A percentile compares a stretch with the other conserved stretches of the same genome.
Evolutionary conservation across 2,113 vertebrate species (phyloP).

Genomic region (Heteronetta atricapilla): DNA sequence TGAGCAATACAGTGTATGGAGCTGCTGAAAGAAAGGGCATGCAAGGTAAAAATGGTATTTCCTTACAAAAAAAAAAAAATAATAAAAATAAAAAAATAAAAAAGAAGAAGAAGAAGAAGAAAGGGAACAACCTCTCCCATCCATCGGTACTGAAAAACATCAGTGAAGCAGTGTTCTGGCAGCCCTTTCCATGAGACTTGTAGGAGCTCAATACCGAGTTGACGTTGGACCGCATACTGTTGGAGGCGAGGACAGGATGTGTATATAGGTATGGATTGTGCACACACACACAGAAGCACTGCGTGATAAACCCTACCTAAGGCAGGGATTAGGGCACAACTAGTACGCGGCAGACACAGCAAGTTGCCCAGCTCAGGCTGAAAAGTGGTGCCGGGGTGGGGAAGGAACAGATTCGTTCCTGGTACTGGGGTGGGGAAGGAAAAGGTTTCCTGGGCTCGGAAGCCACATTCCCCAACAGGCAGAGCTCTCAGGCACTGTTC

Average conservation of each 20-base stretch:
- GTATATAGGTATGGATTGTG: fast-evolving
- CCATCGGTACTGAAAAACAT: not conserved
- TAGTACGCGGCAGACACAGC: not conserved
- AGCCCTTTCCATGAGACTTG: not conserved
- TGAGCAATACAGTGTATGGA: conserved; percentile 3
- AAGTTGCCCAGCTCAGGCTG: not conserved
- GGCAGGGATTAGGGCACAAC: not conserved
- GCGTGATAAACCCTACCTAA: not conserved
- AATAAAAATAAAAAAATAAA: too few species aligned
- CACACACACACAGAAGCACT: not conserved
- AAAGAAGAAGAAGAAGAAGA: too few species aligned
- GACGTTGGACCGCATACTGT: not conserved
- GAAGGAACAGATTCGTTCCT: not conserved
- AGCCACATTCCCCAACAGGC: not conserved
- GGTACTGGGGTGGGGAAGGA: not conserved
- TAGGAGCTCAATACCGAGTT: not conserved
- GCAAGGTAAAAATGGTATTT: not conserved
- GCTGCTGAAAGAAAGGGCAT: not conserved
- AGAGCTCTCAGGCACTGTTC: not conserved
- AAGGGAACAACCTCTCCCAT: not conserved
- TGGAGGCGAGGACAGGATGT: not conserved
- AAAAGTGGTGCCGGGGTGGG: fast-evolving
- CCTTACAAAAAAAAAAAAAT: not conserved
- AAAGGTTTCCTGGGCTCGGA: not conserved
- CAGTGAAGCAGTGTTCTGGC: fast-evolving